Conservation (phyloP, 2,797 vertebrate species). For the Dendrocincla tyrannina region DNA sequence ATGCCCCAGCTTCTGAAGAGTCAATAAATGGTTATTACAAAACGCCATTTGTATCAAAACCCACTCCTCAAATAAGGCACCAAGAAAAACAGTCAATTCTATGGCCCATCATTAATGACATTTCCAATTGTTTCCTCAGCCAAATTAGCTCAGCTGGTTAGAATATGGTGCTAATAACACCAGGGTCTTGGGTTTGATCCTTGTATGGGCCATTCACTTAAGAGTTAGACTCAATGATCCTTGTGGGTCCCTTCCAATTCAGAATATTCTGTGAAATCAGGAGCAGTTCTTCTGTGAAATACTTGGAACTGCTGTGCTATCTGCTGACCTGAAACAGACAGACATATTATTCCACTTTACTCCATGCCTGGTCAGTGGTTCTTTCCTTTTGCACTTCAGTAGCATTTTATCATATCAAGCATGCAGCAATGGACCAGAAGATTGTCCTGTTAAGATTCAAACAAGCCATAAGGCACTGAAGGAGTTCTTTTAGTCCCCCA, state of each 20-base stretch:
- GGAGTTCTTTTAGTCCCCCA: neutral
- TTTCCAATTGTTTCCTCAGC: neutral
- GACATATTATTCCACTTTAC: neutral
- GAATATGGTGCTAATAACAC: neutral
- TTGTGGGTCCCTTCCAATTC: neutral
- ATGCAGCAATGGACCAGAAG: neutral
- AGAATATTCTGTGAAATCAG: neutral
- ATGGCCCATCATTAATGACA: neutral
- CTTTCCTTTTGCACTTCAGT: neutral
- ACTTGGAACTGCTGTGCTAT: neutral
- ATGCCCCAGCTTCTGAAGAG: neutral
- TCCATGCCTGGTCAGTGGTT: neutral
- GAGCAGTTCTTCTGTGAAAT: neutral
- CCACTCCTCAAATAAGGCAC: neutral
- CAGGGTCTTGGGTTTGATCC: neutral
- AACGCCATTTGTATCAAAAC: neutral
- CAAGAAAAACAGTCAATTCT: neutral
- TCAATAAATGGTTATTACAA: neutral
- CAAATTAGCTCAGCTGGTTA: neutral
- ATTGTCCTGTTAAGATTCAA: neutral
- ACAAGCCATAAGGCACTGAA: neutral
- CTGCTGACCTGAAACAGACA: neutral
- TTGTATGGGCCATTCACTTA: neutral
- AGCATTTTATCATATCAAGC: neutral
- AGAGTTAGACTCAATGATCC: neutral